Base-by-base conservation (phyloP, 2,888 invertebrate species). In the Falcaria lacertinaria region DNA sequence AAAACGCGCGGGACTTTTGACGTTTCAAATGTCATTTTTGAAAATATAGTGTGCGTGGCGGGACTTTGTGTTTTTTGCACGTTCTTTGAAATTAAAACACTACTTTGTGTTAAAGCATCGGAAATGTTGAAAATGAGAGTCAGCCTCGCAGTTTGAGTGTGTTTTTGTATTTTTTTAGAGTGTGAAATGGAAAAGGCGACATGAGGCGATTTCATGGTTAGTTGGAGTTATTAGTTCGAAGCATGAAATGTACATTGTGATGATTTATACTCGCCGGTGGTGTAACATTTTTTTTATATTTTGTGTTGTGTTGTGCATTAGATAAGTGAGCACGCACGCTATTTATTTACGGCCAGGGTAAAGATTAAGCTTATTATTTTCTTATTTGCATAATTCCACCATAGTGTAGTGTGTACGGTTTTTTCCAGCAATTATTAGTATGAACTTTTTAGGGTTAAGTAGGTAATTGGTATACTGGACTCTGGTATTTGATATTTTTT, bases 141-240 rank as follows among this genome's bases (percentile, higher is more conserved):
- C 63, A 68, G 72, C 72, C 75, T 74, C 79, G 78, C 76, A 58
- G 59, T 64, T 64, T 63, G 60, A 69, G 74, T 69, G 74, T 60
- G 68, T 71, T 76, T 78, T n/a, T n/a, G n/a, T n/a, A n/a, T n/a
- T 73, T 70, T 59, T 59, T 52, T 53, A 55, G 49, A 64, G 75
- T 79, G 82, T 77, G 82, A 81, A 81, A 86, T 83, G 84, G 79
- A 74, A 74, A 80, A 75, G 67, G 69, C 67, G 77, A 80, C 78
- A 87, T 82, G 82, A 84, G 69, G 69, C 74, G 73, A 82, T 87
- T 87, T 85, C 84, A 87, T 85, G 87, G 87, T 87, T 83, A 77
- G 85, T 86, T 84, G 77, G 68, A 64, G 71, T 69, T 71, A 70
- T 68, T 73, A 70, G 74, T 67, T 69, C 66, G 52, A 63, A 63